These are phyloP conservation scores for Shinisaurus crocodilurus DNA, from an alignment of 2,113 vertebrate species.

Conservation along the genomic window DNA sequence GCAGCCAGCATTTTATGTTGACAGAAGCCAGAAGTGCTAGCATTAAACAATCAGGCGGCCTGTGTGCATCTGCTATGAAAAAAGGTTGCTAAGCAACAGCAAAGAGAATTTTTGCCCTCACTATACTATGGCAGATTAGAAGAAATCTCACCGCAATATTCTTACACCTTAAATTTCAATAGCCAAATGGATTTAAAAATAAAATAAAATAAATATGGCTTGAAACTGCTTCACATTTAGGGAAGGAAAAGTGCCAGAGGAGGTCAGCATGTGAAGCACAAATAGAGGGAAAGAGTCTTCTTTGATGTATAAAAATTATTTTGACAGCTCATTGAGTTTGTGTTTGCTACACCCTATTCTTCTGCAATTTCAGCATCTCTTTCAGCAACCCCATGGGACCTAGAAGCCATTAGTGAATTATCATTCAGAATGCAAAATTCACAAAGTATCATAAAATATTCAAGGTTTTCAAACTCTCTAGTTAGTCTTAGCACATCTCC, in stretches of 20 bases:
- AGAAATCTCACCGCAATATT: slow-evolving; percentile 65
- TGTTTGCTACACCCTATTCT: slow-evolving; percentile 77
- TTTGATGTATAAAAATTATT: slow-evolving; percentile 73
- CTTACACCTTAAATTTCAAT: slow-evolving; percentile 65
- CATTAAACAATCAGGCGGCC: slow-evolving; percentile 72
- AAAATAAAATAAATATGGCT: slow-evolving; percentile 29
- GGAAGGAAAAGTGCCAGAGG: slow-evolving; percentile 33
- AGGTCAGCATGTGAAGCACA: slow-evolving; percentile 64
- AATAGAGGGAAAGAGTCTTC: slow-evolving; percentile 62
- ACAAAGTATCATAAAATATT: slow-evolving; percentile 65
- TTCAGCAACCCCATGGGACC: slow-evolving; percentile 69
- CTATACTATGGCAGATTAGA: slow-evolving; percentile 68
- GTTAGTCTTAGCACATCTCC: slow-evolving; percentile 39
- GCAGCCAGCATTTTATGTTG: slow-evolving; percentile 47
- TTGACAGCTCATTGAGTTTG: slow-evolving; percentile 80
- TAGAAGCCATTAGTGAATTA: slow-evolving; percentile 76
- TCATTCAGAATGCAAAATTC: slow-evolving; percentile 73
- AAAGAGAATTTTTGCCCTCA: slow-evolving; percentile 73
- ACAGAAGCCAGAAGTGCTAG: slow-evolving; percentile 59
- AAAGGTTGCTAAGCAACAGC: slow-evolving; percentile 82
- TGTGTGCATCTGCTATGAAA: slow-evolving; percentile 68
- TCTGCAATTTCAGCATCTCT: slow-evolving; percentile 75
- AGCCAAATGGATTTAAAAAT: slow-evolving; percentile 52
- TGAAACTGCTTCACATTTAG: slow-evolving; percentile 14
- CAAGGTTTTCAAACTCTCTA: slow-evolving; percentile 58